Evolutionary conservation across 2,113 vertebrate species (phyloP).

Genomic region (Nanorana parkeri): DNA sequence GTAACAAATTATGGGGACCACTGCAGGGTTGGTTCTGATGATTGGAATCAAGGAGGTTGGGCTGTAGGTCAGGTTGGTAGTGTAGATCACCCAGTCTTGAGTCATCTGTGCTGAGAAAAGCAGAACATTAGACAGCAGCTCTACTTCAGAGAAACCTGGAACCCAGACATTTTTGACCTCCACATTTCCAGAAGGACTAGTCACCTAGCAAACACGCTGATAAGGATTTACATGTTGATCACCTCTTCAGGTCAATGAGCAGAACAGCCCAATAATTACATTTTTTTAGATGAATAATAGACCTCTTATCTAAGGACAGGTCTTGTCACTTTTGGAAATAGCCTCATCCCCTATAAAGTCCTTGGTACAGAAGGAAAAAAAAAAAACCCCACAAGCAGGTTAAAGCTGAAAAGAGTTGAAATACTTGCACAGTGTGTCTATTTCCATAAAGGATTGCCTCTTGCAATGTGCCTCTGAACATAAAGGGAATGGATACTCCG

Average conservation of each 20-base stretch:
- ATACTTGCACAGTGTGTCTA: too few relatives aligned
- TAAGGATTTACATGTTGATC: not conserved
- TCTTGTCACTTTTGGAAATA: too few relatives aligned
- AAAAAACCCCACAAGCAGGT: too few relatives aligned
- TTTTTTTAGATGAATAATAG: not conserved
- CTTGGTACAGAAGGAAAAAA: too few relatives aligned
- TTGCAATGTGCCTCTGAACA: too few relatives aligned
- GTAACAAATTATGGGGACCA: slow-evolving; percentile 18
- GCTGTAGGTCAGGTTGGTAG: not conserved
- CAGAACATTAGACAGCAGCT: not conserved
- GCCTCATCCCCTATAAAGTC: too few relatives aligned
- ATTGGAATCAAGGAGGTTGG: not conserved
- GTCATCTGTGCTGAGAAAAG: not conserved
- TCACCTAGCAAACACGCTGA: not conserved
- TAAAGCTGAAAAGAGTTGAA: too few relatives aligned
- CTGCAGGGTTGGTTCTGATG: slow-evolving; percentile 7
- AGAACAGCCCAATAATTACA: not conserved
- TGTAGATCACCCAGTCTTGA: slow-evolving; percentile 1
- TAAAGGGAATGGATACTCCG: too few relatives aligned
- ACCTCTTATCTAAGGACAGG: too few relatives aligned
- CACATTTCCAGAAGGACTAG: not conserved
- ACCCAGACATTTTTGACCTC: not conserved
- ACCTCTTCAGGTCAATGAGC: not conserved
- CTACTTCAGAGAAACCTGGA: not conserved
- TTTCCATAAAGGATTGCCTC: too few relatives aligned